phyloP scores from a whole-genome alignment of 2,797 vertebrate species.

The Clamator glandarius region DNA sequence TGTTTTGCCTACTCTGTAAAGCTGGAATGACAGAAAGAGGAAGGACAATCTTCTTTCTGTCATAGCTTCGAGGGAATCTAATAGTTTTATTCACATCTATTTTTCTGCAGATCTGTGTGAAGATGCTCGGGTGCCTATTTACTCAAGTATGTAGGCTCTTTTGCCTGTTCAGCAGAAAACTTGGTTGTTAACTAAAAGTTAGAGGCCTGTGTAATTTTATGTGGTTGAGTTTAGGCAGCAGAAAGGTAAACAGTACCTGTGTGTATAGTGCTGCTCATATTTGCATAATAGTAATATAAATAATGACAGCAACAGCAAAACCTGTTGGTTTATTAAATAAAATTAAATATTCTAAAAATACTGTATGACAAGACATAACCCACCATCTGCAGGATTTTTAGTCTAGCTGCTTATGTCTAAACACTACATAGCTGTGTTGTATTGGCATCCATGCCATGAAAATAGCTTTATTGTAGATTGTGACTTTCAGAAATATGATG shows the following conservation, averaged over 20 bases:
- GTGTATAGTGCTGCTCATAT: neutral
- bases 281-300: neutral
- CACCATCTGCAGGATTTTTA: neutral
- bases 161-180: neutral
- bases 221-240: neutral
- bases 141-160: neutral
- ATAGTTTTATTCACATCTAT: neutral
- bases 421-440: neutral
- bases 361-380: neutral
- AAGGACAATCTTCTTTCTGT: neutral
- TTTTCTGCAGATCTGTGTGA: neutral
- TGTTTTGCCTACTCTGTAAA: neutral
- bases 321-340: neutral
- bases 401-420: neutral
- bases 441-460: neutral
- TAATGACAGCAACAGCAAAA: neutral
- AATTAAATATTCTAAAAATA: conserved; percentile 19
- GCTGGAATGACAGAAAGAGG: neutral
- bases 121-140: neutral
- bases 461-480: neutral
- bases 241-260: conserved; percentile 17
- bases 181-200: neutral
- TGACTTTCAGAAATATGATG: neutral
- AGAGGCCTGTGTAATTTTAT: neutral
- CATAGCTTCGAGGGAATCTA: neutral